phyloP scores from a whole-genome alignment of 2,888 invertebrate genomes.

The Panopea generosa region DNA sequence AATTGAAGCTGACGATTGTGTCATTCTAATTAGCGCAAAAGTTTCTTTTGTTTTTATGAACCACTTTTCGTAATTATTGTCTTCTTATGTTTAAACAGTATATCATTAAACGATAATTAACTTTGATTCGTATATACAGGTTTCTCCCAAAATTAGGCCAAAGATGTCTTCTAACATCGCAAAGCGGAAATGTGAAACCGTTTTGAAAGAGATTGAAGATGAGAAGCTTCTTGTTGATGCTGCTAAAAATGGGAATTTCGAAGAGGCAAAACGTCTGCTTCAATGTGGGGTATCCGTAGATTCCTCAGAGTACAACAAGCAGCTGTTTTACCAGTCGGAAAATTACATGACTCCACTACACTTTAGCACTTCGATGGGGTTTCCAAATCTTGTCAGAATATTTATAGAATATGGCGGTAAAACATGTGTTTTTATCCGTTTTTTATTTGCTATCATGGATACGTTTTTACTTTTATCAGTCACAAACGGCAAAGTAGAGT shows the following conservation, averaged over 20 bases:
- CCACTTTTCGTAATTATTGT: no score
- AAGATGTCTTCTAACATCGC: constrained; percentile 1
- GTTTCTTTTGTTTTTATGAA: no score
- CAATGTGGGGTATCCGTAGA: constrained; percentile 77
- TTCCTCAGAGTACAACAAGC: constrained; percentile 80
- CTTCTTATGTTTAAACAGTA: no score
- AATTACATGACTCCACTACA: constrained; percentile 83
- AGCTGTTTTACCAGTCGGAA: constrained; percentile 81
- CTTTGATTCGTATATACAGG: no score
- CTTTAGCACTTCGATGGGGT: constrained; percentile 71
- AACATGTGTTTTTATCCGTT: neutral
- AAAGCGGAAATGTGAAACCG: constrained; percentile 19
- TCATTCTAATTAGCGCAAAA: no score
- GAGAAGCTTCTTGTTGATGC: constrained; percentile 75
- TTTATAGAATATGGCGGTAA: constrained; percentile 78
- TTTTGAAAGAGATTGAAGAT: constrained; percentile 70
- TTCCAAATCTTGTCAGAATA: constrained; percentile 65
- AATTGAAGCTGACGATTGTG: no score
- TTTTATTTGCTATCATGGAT: neutral
- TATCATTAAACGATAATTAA: no score
- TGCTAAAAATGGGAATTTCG: constrained; percentile 69
- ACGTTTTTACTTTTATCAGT: no score
- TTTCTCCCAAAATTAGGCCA: no score
- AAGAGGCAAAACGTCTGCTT: constrained; percentile 67
- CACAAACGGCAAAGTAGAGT: no score